Evolutionary conservation across 1,140 invertebrate genomes (phyloP).

Genomic region (Goniozus legneri): DNA sequence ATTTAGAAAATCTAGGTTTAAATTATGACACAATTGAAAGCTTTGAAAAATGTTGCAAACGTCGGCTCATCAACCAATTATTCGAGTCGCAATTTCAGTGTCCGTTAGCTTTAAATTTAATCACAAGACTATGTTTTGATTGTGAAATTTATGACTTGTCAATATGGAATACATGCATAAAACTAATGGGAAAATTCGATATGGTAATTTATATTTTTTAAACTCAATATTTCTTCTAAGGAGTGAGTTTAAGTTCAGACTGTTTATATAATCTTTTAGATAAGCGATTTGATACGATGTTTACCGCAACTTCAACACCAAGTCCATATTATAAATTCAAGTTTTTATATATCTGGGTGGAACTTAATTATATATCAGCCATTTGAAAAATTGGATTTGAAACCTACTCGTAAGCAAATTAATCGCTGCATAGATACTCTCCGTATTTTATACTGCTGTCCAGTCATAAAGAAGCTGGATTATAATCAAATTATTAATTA

Average conservation of each 20-base stretch:
- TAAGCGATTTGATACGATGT: conserved; percentile 32
- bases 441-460: conserved; percentile 38
- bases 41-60: conserved; percentile 40
- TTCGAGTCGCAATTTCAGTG: conserved; percentile 26
- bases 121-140: conserved; percentile 39
- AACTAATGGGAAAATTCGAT: conserved; percentile 29
- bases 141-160: conserved; percentile 34
- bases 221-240: neutral
- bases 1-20: conserved; percentile 47
- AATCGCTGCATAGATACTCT: conserved; percentile 32
- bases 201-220: conserved; percentile 21
- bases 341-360: conserved; percentile 40
- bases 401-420: conserved; percentile 24
- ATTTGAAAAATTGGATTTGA: conserved; percentile 31
- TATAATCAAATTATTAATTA: conserved; percentile 27
- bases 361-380: conserved; percentile 33
- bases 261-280: conserved; percentile 20
- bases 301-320: conserved; percentile 30
- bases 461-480: conserved; percentile 31
- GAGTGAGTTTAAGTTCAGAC: too few relatives aligned
- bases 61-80: conserved; percentile 38
- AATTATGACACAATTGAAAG: conserved; percentile 34
- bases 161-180: conserved; percentile 35
- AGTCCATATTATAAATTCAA: conserved; percentile 29
- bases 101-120: conserved; percentile 26